Percentiles rank a stretch among this genome's conserved stretches.
phyloP scores from a whole-genome alignment of 1,140 invertebrate species.

The Drosophila insularis region DNA sequence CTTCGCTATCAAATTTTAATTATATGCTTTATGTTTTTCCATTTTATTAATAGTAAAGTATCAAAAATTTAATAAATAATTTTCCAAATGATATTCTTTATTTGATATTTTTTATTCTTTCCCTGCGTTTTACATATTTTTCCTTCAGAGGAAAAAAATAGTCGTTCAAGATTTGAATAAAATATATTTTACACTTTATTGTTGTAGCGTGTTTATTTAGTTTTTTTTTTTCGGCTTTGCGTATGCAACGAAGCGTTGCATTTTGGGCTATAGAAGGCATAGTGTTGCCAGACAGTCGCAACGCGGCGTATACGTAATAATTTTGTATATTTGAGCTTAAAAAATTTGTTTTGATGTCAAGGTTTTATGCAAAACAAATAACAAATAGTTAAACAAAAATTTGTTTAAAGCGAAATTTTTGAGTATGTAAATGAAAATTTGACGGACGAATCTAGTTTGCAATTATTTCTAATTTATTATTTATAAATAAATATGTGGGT shows the following conservation, averaged over 20 bases:
- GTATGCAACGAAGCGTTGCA: conserved; percentile 77
- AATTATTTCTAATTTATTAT: conserved; percentile 24
- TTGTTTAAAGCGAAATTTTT: conserved; percentile 38
- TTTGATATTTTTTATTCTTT: no score
- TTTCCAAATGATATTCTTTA: no score
- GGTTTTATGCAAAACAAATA: conserved; percentile 41
- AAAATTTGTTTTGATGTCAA: conserved; percentile 62
- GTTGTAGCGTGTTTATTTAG: neutral
- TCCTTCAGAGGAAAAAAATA: neutral
- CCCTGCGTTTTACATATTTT: no score
- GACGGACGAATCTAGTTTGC: neutral
- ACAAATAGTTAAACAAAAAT: conserved; percentile 23
- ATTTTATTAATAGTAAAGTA: no score
- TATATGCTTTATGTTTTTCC: no score
- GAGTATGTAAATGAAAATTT: neutral
- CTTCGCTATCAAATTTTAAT: no score
- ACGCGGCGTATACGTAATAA: conserved; percentile 63
- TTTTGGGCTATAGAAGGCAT: conserved; percentile 56
- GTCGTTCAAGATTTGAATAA: neutral
- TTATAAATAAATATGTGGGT: conserved; percentile 28
- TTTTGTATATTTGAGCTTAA: conserved; percentile 17
- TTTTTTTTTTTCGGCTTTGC: conserved; percentile 40
- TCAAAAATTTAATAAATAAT: no score
- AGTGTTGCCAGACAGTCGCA: conserved; percentile 63
- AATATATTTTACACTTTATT: neutral